Percentiles rank a stretch among this genome's conserved stretches.
Conservation (phyloP, 2,888 invertebrate genomes). For the Harpalus rubripes region DNA sequence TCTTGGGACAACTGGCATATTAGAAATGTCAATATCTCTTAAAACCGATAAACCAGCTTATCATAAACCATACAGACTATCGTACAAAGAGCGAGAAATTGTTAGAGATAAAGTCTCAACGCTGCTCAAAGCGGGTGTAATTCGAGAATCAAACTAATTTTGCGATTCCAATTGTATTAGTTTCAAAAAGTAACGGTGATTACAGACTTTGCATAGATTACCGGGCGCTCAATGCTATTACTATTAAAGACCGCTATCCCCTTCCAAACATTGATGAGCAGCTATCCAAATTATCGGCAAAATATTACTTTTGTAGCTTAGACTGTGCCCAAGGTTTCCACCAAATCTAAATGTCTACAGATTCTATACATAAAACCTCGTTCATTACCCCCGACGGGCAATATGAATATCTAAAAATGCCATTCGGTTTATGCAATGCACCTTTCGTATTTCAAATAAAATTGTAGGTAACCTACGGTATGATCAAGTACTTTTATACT, state of each 20-base stretch:
- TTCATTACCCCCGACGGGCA: conserved; percentile 72
- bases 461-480: conserved; percentile 20
- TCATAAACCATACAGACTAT: too few relatives aligned
- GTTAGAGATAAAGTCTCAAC: background rate
- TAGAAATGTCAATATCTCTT: conserved; percentile 4
- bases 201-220: conserved; percentile 71
- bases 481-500: conserved; percentile 50
- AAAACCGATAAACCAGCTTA: conserved; percentile 15
- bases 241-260: conserved; percentile 72
- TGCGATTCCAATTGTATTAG: conserved; percentile 68
- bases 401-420: conserved; percentile 72
- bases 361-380: conserved; percentile 71
- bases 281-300: conserved; percentile 70
- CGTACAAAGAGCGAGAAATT: too few relatives aligned
- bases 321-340: conserved; percentile 72
- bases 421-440: conserved; percentile 73
- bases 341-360: conserved; percentile 71
- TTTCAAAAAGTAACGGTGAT: conserved; percentile 70
- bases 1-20: conserved; percentile 1
- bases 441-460: conserved; percentile 72
- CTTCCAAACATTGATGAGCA: conserved; percentile 72
- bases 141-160: conserved; percentile 70
- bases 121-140: conserved; percentile 64
- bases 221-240: conserved; percentile 71
- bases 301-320: conserved; percentile 71